Evolutionary conservation across 2,113 vertebrate genomes (phyloP).

Genomic region (Daphoenositta chrysoptera): DNA sequence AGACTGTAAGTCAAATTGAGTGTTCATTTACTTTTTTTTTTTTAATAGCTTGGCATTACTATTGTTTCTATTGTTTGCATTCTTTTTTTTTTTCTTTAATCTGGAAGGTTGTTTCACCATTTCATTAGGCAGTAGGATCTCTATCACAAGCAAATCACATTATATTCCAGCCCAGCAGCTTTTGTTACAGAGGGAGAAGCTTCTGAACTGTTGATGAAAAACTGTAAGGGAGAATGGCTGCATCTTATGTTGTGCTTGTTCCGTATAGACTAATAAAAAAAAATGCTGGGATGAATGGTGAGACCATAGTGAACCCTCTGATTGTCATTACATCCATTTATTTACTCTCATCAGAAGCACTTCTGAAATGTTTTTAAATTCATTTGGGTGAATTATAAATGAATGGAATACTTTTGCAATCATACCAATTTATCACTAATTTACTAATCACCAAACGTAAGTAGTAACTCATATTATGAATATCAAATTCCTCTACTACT

Average conservation of each 20-base stretch:
- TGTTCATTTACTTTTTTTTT: not conserved
- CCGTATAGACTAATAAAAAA: not conserved
- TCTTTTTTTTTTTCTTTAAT: not conserved
- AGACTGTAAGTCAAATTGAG: not conserved
- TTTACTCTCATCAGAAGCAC: conserved; percentile 40
- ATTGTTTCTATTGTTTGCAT: not conserved
- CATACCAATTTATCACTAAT: conserved; percentile 15
- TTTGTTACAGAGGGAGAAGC: not conserved
- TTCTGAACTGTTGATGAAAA: not conserved
- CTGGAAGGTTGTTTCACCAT: not conserved
- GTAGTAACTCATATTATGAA: not conserved
- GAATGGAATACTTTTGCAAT: conserved; percentile 4
- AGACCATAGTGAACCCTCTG: not conserved
- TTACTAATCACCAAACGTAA: conserved; percentile 32
- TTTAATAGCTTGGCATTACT: not conserved
- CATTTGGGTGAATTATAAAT: conserved; percentile 25
- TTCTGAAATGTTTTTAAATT: conserved; percentile 43
- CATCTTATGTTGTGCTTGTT: not conserved
- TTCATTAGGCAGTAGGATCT: not conserved
- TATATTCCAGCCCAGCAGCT: not conserved
- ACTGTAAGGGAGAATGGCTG: not conserved
- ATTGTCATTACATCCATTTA: conserved; percentile 13
- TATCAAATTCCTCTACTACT: not conserved
- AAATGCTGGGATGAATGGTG: not conserved
- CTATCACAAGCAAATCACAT: not conserved